Evolutionary conservation across 2,888 invertebrate genomes (phyloP), one percentile per base, ranked within the genome.

Genomic region (Rhodophaea formosa): DNA sequence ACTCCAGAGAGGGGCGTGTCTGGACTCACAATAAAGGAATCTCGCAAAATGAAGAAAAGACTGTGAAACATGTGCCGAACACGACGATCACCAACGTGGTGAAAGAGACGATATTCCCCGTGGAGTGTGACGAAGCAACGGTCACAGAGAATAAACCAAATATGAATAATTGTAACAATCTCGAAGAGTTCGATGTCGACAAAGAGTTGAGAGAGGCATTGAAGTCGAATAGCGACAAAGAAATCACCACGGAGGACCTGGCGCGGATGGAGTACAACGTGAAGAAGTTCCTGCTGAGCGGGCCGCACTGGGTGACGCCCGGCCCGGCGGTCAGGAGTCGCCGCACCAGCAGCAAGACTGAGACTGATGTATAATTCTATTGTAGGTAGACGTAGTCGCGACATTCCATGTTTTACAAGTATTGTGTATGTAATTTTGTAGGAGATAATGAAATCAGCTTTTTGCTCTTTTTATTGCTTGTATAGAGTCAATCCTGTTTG

Each of bases 181-280:
- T 70, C 5, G 74, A 73, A 8, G 75, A 82, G 49, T 77, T 73
- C 56, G 80, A 81, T 55, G 72, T 77, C 1, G 76, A 72, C 17
- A 84, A 81, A 62, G 79, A 80, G 57, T 69, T 84, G 53, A 62
- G 70, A 35, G 80, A 84, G 52, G 78, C 76, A 3, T 71, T 85
- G 42, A 79, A 82, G 61, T 74, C 75, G 5, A 86, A 84, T 62
- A 75, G 77, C 12, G 84, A 86, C 52, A 88, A 84, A 63, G 84
- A 87, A 56, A 87, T 91, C 60, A 82, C 91, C 16, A 84, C 92
- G 8, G 93, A 93, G 66, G 93, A 94, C 76, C 92, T 95, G 68
- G 94, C 94, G 16, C 93, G 95, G 75, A 95, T 95, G 95, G 95
- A 95, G 75, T 94, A 95, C 73, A 95, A 95, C 76, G 95, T 95